Conservation (phyloP, 2,888 invertebrate genomes). For the Chaetoderma sp. region DNA sequence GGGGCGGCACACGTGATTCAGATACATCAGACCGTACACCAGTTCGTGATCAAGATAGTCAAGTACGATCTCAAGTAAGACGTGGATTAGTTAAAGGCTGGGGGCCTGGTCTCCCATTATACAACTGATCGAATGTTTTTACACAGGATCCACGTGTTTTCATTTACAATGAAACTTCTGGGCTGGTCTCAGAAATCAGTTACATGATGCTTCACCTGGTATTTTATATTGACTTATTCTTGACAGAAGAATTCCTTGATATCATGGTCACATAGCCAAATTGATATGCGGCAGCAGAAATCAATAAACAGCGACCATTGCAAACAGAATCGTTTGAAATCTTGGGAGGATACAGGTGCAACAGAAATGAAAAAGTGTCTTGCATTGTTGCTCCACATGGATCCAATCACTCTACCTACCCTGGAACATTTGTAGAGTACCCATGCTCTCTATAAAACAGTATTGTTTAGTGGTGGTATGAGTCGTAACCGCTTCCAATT, state of each 20-base stretch:
- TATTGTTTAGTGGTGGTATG: neutral
- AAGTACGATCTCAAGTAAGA: no score
- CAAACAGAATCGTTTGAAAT: neutral
- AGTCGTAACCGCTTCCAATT: conserved; percentile 11
- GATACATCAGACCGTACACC: no score
- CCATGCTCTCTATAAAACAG: neutral
- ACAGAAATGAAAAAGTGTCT: conserved; percentile 11
- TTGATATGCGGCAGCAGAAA: neutral
- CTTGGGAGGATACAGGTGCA: conserved; percentile 7
- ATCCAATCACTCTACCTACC: neutral
- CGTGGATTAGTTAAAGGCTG: no score
- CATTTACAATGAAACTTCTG: no score
- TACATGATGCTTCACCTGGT: no score
- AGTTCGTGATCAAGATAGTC: no score
- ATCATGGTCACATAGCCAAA: neutral
- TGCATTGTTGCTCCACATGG: conserved; percentile 1
- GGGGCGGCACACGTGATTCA: no score
- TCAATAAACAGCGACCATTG: neutral
- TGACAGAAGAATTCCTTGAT: neutral
- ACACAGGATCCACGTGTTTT: no score
- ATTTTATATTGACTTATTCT: neutral
- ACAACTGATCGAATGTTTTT: no score
- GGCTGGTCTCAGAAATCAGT: no score
- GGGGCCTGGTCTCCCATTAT: no score
- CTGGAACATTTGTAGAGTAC: conserved; percentile 11